Percentiles rank a stretch among this genome's conserved stretches.
Evolutionary conservation across 2,888 invertebrate species (phyloP).

Genomic region (Antheraea assamensis): DNA sequence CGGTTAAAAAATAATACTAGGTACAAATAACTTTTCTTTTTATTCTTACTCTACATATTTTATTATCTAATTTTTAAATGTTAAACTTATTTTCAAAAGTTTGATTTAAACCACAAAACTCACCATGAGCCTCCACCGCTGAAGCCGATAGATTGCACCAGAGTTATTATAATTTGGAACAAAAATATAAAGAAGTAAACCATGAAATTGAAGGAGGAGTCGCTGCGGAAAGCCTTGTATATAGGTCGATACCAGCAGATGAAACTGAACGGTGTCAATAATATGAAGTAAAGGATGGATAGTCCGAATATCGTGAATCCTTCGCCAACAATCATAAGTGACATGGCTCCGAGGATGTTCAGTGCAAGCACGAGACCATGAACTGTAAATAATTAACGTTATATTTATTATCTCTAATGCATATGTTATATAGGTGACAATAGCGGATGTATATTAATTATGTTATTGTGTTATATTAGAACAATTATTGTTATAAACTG

Average conservation of each 20-base stretch:
- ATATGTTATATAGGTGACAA: neutral
- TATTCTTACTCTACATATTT: neutral
- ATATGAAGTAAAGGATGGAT: slow-evolving; percentile 92
- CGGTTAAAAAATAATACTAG: too few species aligned
- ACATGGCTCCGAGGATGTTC: slow-evolving; percentile 93
- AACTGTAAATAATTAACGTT: slow-evolving; percentile 83
- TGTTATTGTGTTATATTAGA: too few species aligned
- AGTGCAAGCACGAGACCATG: slow-evolving; percentile 92
- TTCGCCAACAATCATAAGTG: slow-evolving; percentile 85
- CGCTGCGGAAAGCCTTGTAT: slow-evolving; percentile 99
- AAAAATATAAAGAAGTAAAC: slow-evolving; percentile 99
- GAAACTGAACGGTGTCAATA: slow-evolving; percentile 98
- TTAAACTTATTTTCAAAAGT: neutral
- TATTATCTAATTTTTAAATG: neutral
- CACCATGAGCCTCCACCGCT: slow-evolving; percentile 93
- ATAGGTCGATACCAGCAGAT: slow-evolving; percentile 99
- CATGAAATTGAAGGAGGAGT: slow-evolving; percentile 99
- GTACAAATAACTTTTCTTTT: too few species aligned
- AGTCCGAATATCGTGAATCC: slow-evolving; percentile 91
- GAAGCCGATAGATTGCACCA: slow-evolving; percentile 95
- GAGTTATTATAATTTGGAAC: slow-evolving; percentile 95
- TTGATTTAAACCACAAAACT: slow-evolving; percentile 48
- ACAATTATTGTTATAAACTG: too few species aligned
- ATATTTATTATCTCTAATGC: neutral
- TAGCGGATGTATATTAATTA: neutral